These are phyloP conservation scores for Ceramica pisi DNA, from an alignment of 2,888 invertebrate genomes.

Conservation along the genomic window DNA sequence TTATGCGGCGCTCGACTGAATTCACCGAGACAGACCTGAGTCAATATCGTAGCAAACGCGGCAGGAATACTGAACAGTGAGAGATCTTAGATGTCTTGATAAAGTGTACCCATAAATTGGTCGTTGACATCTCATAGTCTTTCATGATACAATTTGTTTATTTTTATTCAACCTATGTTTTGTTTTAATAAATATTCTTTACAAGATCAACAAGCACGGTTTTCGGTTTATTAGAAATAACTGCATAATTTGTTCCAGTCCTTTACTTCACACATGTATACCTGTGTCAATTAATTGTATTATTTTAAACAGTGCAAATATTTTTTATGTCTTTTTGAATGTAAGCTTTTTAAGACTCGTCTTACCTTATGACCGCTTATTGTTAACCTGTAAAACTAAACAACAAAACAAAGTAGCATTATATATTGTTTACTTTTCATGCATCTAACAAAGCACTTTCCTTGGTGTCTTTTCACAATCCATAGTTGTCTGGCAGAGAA, in stretches of 20 bases:
- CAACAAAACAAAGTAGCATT: no score
- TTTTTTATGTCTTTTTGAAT: neutral
- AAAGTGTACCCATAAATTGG: conserved; percentile 28
- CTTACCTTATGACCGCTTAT: no score
- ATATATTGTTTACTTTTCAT: no score
- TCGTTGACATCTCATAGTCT: conserved; percentile 28
- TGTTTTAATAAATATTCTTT: neutral
- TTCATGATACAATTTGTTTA: neutral
- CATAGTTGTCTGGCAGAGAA: no score
- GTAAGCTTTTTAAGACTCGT: no score
- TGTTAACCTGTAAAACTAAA: no score
- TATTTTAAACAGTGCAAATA: neutral
- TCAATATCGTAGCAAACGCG: conserved; percentile 46
- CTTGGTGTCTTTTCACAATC: no score
- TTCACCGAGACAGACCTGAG: conserved; percentile 41
- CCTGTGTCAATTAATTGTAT: neutral
- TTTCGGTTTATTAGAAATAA: neutral
- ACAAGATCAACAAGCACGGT: no score
- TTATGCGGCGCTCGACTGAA: conserved; percentile 41
- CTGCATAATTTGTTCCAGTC: neutral
- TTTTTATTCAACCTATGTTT: neutral
- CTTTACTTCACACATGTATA: neutral
- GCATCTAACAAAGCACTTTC: no score
- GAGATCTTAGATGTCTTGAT: conserved; percentile 34
- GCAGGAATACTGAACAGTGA: conserved; percentile 24